Base-by-base conservation (phyloP, 2,888 invertebrate genomes). In the Cheilosia urbana region DNA sequence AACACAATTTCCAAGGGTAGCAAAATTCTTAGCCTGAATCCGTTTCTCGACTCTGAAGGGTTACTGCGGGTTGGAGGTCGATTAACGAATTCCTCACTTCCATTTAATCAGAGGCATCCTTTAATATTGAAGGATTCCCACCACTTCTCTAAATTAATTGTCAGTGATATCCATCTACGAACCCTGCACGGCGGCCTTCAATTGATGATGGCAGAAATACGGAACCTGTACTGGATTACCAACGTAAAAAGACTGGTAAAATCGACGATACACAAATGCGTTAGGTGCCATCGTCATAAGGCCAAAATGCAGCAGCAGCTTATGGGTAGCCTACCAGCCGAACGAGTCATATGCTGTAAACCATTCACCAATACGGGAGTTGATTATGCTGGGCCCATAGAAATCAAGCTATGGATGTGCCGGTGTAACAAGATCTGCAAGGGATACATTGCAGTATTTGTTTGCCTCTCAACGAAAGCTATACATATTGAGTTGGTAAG, bases 381-480 rank as follows among this genome's bases (percentile, higher is more conserved):
- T 2, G 30, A 30, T 9, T 30, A 30, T 9, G 30, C 49, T 7
- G 55, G 19, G 0, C 42, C 42, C n/a, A 42, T n/a, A 4, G 4
- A 42, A 30, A 30, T 9, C 2, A 30, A 30, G 30, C 9, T 9
- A 30, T 30, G 30, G 30, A 30, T 9, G 9, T 15, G 42, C 5
- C 42, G n/a, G n/a, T 42, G 42, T 42, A n/a, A n/a, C n/a, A 42
- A n/a, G 6, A n/a, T 13, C 42, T 15, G n/a, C 15, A 42, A 42
- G 42, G 42, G 42, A 42, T 57, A 13, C 4, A 57, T 19, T 11
- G 30, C 57, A 57, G 57, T 57, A 27, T 57, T 57, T 34, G 6
- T 30, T 6, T 57, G 57, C 34, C 34, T 57, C 17, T 57, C 34
- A 57, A 57, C 57, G 34, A 57, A 57, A 30, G 57, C 57, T 11